Evolutionary conservation across 2,888 invertebrate species (phyloP).

Genomic region (Agrotis segetum): DNA sequence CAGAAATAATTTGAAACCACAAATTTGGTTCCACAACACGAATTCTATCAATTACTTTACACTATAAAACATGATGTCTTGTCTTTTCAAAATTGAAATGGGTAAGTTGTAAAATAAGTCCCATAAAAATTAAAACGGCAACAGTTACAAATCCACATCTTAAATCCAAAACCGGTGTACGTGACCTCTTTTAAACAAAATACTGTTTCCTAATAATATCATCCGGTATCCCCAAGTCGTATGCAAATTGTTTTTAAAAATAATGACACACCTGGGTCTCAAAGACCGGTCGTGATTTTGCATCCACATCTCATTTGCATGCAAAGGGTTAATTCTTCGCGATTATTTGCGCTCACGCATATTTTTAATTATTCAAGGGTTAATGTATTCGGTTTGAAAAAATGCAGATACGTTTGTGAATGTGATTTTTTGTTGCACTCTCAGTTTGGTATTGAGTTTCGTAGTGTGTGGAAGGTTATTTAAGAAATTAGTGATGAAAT

Average conservation of each 20-base stretch:
- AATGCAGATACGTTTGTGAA: slow-evolving; percentile 77
- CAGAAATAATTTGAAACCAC: too few species aligned
- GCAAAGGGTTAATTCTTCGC: slow-evolving; percentile 89
- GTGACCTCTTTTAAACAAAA: slow-evolving; percentile 60
- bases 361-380: slow-evolving; percentile 91
- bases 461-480: slow-evolving; percentile 75
- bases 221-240: slow-evolving; percentile 64
- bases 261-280: slow-evolving; percentile 84
- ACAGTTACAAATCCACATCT: slow-evolving; percentile 17
- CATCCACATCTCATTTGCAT: slow-evolving; percentile 86
- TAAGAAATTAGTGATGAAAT: slow-evolving; percentile 9
- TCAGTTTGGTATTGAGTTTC: slow-evolving; percentile 82
- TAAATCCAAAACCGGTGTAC: slow-evolving; percentile 31
- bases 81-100: too few species aligned
- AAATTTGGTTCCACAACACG: too few species aligned
- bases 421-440: slow-evolving; percentile 75
- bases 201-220: slow-evolving; percentile 53
- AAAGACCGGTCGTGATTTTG: slow-evolving; percentile 84
- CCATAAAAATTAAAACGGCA: neutral
- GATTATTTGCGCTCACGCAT: slow-evolving; percentile 89
- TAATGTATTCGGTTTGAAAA: slow-evolving; percentile 86
- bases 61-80: too few species aligned
- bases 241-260: slow-evolving; percentile 74
- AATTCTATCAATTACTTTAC: too few species aligned
- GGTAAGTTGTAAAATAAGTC: too few species aligned